Percentiles rank a stretch among this genome's conserved stretches.
Conservation (phyloP, 2,113 vertebrate genomes). For the Hiodon alosoides region DNA sequence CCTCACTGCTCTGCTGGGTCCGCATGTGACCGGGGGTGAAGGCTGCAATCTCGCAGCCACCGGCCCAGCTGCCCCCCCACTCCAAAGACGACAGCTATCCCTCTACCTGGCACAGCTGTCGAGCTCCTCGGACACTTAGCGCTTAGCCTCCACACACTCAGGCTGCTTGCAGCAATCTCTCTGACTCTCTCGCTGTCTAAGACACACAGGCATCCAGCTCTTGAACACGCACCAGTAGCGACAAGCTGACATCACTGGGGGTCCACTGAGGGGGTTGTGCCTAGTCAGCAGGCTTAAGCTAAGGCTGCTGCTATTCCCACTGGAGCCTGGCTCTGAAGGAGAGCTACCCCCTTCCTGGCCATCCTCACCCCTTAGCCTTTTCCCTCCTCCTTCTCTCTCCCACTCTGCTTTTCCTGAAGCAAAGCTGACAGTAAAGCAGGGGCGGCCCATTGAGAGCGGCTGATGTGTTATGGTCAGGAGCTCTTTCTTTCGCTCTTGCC, state of each 20-base stretch:
- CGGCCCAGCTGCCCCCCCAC: slow-evolving; percentile 1
- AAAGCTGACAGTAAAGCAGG: neutral
- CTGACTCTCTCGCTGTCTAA: slow-evolving; percentile 15
- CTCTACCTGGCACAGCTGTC: slow-evolving; percentile 41
- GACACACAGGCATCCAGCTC: neutral
- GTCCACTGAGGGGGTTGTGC: slow-evolving; percentile 61
- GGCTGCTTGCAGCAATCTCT: slow-evolving; percentile 29
- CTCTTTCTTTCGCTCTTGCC: slow-evolving; percentile 7
- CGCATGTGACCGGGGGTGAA: slow-evolving; percentile 54
- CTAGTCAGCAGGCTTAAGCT: slow-evolving; percentile 21
- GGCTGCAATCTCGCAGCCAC: neutral
- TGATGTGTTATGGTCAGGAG: slow-evolving; percentile 12
- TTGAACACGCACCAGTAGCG: slow-evolving; percentile 28
- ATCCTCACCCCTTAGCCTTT: neutral
- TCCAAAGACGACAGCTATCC: slow-evolving; percentile 3
- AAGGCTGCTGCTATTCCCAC: slow-evolving; percentile 26
- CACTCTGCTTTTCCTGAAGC: slow-evolving; percentile 10
- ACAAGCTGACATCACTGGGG: slow-evolving; percentile 74
- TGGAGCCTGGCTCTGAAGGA: slow-evolving; percentile 31
- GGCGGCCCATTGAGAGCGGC: neutral
- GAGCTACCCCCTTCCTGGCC: neutral
- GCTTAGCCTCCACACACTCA: slow-evolving; percentile 37
- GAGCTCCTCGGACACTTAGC: slow-evolving; percentile 32
- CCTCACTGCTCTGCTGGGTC: slow-evolving; percentile 78
- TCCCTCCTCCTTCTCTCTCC: neutral